Evolutionary conservation across 1,140 invertebrate species (phyloP).

Genomic region (Anastatus disparis): DNA sequence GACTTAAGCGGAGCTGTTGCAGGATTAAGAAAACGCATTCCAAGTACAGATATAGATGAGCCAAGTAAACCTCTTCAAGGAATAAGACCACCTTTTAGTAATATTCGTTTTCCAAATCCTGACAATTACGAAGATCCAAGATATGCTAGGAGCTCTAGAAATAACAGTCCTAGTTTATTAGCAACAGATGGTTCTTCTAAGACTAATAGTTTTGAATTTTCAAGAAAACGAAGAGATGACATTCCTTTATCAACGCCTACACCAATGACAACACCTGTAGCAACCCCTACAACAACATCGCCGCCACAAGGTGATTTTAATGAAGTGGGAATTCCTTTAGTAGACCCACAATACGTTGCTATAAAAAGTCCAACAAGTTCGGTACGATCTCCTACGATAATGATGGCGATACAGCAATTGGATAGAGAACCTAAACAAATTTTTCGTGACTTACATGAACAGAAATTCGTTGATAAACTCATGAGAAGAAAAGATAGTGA

Average conservation of each 20-base stretch:
- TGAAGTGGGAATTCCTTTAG: conserved; percentile 61
- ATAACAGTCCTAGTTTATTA: conserved; percentile 9
- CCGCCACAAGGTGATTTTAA: conserved; percentile 61
- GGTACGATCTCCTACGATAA: conserved; percentile 42
- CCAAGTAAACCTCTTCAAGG: background rate
- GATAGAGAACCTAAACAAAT: conserved; percentile 30
- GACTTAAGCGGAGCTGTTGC: conserved; percentile 49
- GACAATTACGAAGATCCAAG: conserved; percentile 54
- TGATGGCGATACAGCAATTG: conserved; percentile 38
- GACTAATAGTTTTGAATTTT: conserved; percentile 47
- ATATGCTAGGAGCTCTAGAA: conserved; percentile 2
- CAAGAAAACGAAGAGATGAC: conserved; percentile 18
- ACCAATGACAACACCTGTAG: too few relatives aligned
- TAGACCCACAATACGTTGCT: conserved; percentile 40
- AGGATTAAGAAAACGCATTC: conserved; percentile 49
- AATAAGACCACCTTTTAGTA: background rate
- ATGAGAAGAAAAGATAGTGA: background rate
- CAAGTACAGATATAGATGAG: conserved; percentile 45
- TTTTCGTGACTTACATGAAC: conserved; percentile 9
- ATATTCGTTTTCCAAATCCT: conserved; percentile 51
- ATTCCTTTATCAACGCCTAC: conserved; percentile 22
- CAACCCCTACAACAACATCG: too few relatives aligned
- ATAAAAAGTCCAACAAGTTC: conserved; percentile 33
- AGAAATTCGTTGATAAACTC: background rate
- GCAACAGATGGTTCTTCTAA: conserved; percentile 41